Percentiles rank a stretch among this genome's conserved stretches.
These are phyloP conservation scores for Brienomyrus brachyistius DNA, from an alignment of 2,113 vertebrate genomes.

Conservation along the genomic window DNA sequence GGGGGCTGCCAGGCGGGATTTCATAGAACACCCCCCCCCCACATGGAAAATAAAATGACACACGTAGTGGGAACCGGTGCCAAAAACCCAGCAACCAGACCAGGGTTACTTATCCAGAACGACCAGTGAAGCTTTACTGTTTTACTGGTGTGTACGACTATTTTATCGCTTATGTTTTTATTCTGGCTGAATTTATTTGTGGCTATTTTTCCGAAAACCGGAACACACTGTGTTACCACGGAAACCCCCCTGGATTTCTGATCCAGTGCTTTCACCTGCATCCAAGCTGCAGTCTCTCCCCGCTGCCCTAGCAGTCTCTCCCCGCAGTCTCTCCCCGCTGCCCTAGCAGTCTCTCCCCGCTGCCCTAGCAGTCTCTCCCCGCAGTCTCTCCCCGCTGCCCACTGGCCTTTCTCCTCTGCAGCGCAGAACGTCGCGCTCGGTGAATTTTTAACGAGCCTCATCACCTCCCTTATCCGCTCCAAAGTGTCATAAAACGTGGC, in stretches of 20 bases:
- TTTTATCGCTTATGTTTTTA: neutral
- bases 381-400: neutral
- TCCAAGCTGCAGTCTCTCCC: neutral
- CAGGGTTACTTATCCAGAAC: neutral
- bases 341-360: neutral
- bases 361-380: neutral
- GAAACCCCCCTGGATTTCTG: neutral
- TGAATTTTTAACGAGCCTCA: neutral
- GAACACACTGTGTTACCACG: neutral
- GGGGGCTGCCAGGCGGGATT: constrained; percentile 28
- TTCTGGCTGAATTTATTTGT: neutral
- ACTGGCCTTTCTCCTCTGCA: neutral
- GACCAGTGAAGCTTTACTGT: neutral
- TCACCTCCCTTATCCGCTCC: neutral
- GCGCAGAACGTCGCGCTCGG: neutral
- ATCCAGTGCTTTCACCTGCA: neutral
- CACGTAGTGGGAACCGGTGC: neutral
- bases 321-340: neutral
- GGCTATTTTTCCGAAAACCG: neutral
- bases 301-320: too few species aligned
- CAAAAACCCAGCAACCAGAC: neutral
- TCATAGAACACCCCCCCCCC: too few species aligned
- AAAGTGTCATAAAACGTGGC: neutral
- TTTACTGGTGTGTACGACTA: neutral
- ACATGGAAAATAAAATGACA: neutral